Conservation (phyloP, 37 sponge, comb jelly and placozoan genomes). For the Petrosia ficiformis region DNA sequence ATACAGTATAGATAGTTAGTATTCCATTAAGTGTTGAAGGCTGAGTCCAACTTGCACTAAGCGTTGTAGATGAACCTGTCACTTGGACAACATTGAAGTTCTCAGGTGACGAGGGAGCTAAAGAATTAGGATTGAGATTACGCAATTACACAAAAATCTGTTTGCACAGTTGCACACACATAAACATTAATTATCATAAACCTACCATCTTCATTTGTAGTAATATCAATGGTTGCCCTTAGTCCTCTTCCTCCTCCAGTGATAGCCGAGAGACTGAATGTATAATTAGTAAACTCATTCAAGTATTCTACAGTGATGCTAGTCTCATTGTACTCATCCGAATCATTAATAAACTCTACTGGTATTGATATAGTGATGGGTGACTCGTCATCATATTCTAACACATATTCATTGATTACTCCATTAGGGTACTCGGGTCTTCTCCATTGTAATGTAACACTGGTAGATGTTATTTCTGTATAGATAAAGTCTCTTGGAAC, state of each 20-base stretch:
- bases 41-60: slow-evolving; percentile 15
- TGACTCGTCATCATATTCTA: no score
- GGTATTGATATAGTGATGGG: background rate
- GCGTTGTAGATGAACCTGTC: background rate
- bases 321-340: background rate
- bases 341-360: background rate
- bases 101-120: slow-evolving; percentile 16
- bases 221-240: background rate
- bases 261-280: slow-evolving; percentile 19
- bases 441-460: background rate
- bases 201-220: slow-evolving; percentile 28
- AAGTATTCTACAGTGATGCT: slow-evolving; percentile 3
- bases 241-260: slow-evolving; percentile 45
- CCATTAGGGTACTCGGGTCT: background rate
- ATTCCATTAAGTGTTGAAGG: slow-evolving; percentile 41
- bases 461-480: background rate
- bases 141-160: no score
- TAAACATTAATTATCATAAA: no score
- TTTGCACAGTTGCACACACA: no score
- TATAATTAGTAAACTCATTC: slow-evolving; percentile 38
- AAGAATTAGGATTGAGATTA: no score
- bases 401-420: background rate
- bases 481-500: background rate
- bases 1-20: slow-evolving; percentile 22
- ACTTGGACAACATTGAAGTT: slow-evolving; percentile 2